phyloP scores from a whole-genome alignment of 2,113 vertebrate species.

The Lamprologus callipterus region DNA sequence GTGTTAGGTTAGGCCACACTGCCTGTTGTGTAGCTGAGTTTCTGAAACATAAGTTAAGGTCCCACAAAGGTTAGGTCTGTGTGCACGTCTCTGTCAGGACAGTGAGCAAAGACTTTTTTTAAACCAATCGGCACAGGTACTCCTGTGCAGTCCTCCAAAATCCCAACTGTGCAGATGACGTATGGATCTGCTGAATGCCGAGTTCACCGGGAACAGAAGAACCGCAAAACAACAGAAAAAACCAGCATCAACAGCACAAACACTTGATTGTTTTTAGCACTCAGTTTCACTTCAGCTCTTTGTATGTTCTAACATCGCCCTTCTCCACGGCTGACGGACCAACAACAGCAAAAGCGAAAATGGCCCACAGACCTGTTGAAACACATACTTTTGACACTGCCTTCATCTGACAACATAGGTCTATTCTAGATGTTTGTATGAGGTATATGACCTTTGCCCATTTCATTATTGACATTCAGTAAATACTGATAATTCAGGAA shows the following conservation, averaged over 20 bases:
- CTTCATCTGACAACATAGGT: neutral
- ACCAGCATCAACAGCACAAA: neutral
- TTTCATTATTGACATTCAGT: neutral
- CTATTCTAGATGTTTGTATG: neutral
- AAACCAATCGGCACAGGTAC: neutral
- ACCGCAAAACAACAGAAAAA: neutral
- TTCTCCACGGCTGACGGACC: neutral
- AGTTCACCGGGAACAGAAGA: neutral
- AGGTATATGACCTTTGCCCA: neutral
- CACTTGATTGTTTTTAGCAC: neutral
- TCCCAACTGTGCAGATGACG: neutral
- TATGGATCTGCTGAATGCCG: neutral
- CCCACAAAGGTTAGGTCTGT: neutral
- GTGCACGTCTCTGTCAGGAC: neutral
- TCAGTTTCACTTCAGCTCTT: neutral
- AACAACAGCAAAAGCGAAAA: neutral
- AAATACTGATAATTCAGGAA: neutral
- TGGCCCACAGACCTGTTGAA: neutral
- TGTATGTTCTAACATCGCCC: neutral
- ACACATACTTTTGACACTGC: neutral
- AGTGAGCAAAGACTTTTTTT: neutral
- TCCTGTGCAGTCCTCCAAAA: neutral
- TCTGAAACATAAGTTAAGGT: neutral
- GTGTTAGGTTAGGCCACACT: neutral
- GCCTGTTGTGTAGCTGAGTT: neutral